Evolutionary conservation across 2,113 vertebrate genomes (phyloP), one percentile per base, ranked within the genome.

Genomic region (Alectura lathami): DNA sequence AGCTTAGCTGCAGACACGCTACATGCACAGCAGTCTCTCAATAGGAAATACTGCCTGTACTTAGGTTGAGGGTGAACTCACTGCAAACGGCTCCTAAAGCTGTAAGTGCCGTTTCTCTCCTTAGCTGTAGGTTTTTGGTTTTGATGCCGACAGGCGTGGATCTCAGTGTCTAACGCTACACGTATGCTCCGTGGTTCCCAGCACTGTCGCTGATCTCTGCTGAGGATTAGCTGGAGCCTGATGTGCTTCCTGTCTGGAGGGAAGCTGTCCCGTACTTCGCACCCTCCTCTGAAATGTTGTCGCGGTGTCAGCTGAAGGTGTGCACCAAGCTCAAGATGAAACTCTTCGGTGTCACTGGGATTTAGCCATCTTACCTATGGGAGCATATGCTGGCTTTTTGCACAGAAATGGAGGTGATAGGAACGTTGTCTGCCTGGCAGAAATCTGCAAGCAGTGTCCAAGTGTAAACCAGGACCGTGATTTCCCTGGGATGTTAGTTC

Each of bases 191-290:
- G 43, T 69, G 17, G 66, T 67, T 45, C 62, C 36, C 32, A 73
- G 42, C 0, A 0, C 36, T 8, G 0, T 53, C 4, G 6, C 27
- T 78, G 56, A 17, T 64, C 0, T 0, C 17, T 72, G 42, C 53
- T 42, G n/a, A 48, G 54, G 36, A 29, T 57, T 77, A 60, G 15
- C 26, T 38, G 15, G 30, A 82, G 29, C 57, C 51, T 48, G 15
- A 27, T 12, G 34, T 1, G 1, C 59, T 83, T 91, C 30, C 8
- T 75, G 11, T 15, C 57, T 67, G 26, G 38, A 43, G 42, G 64
- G 42, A 34, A 54, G 59, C 27, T 69, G 21, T 15, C 15, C 30
- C 76, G 62, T 68, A 26, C 53, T 87, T 82, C 0, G 0, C 34
- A 34, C 34, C 78, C 20, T 7, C 2, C 56, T 92, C 68, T 68